Percentiles rank a stretch among this genome's conserved stretches.
Evolutionary conservation across 2,888 invertebrate species (phyloP).

Genomic region (Adelphocoris suturalis): DNA sequence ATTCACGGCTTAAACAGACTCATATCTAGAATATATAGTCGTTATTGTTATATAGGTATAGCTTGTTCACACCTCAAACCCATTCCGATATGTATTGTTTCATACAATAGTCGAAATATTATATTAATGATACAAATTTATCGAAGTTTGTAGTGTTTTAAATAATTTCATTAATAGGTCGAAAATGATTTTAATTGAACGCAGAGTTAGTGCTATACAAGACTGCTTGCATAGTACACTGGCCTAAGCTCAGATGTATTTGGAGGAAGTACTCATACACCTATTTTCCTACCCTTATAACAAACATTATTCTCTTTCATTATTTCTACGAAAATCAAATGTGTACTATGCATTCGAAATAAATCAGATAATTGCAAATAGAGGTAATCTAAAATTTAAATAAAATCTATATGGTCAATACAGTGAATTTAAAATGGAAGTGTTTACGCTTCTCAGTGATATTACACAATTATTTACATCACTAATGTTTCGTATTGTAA

Average conservation of each 20-base stretch:
- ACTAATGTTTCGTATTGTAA: constrained; percentile 50
- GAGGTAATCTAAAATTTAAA: neutral
- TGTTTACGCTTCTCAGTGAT: constrained; percentile 45
- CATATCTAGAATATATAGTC: neutral
- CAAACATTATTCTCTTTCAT: neutral
- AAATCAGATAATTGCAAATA: neutral
- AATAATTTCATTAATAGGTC: neutral
- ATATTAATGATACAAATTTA: neutral
- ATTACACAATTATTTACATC: constrained; percentile 60
- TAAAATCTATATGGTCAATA: constrained; percentile 27
- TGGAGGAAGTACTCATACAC: neutral
- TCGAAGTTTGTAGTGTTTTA: too few relatives aligned
- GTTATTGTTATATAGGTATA: neutral
- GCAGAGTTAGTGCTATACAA: neutral
- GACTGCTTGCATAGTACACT: constrained; percentile 30
- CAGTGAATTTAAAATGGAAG: constrained; percentile 41
- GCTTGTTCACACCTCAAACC: neutral
- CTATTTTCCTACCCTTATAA: neutral
- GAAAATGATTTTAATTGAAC: neutral
- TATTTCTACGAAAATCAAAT: neutral
- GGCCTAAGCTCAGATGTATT: constrained; percentile 25
- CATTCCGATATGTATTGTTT: neutral
- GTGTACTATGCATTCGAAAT: neutral
- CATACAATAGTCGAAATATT: neutral
- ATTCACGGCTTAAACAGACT: neutral